Evolutionary conservation across 2,113 vertebrate species (phyloP).

Genomic region (Laticauda laticaudata): DNA sequence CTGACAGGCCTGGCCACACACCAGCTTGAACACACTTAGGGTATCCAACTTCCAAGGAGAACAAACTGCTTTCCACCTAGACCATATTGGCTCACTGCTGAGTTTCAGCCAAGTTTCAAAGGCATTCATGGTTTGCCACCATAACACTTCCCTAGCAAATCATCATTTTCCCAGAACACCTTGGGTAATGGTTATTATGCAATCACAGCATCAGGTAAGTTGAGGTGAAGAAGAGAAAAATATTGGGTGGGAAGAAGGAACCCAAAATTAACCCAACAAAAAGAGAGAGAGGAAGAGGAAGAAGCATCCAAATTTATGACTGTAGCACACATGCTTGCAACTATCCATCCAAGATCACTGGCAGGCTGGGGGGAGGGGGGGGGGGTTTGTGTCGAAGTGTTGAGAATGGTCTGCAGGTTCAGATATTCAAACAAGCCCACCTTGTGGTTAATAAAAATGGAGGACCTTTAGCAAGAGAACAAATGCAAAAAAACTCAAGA

Average conservation of each 20-base stretch:
- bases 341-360: conserved; percentile 45
- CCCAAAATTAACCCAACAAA: conserved; percentile 23
- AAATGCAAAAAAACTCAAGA: not conserved
- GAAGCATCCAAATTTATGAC: conserved; percentile 32
- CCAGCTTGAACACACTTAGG: not conserved
- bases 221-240: not conserved
- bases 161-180: not conserved
- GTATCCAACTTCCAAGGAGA: not conserved
- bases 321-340: conserved; percentile 42
- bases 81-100: not conserved
- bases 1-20: conserved; percentile 27
- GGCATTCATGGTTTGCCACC: not conserved
- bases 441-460: not conserved
- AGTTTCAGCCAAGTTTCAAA: not conserved
- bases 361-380: not conserved
- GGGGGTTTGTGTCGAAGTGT: too few relatives aligned
- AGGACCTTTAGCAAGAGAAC: not conserved
- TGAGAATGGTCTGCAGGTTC: not conserved
- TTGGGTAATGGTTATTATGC: conserved; percentile 23
- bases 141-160: conserved; percentile 29
- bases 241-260: not conserved
- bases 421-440: not conserved
- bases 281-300: not conserved
- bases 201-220: conserved; percentile 4
- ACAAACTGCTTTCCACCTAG: not conserved